A percentile compares a stretch with the other conserved stretches of the same genome.
Conservation (phyloP, 53 echinoderm and acorn worm genomes). For the Apostichopus leukothele region DNA sequence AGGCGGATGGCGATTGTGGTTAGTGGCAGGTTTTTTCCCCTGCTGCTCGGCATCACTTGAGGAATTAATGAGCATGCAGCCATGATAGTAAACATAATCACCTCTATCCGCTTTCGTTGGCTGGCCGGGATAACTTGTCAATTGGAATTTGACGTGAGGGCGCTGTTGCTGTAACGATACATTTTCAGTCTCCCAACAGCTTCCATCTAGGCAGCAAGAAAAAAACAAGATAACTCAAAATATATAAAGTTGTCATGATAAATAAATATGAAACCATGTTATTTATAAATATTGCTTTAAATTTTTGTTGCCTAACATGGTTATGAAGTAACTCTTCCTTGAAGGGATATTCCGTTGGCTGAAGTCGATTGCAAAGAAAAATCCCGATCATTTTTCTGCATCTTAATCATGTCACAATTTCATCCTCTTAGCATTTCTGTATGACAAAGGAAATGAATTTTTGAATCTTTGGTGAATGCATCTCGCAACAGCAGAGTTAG, state of each 20-base stretch:
- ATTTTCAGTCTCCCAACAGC: neutral
- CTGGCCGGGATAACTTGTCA: neutral
- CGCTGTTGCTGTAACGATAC: constrained; percentile 19
- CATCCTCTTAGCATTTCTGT: too few species aligned
- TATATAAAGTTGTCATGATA: neutral
- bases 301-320: too few species aligned
- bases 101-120: constrained; percentile 55
- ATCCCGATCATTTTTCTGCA: too few species aligned
- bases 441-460: too few species aligned
- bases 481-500: too few species aligned
- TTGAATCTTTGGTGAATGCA: too few species aligned
- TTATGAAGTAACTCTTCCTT: too few species aligned
- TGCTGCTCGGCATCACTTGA: constrained; percentile 61
- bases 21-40: constrained; percentile 2
- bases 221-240: neutral
- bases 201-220: neutral
- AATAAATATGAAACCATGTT: too few species aligned
- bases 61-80: constrained; percentile 76
- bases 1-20: neutral
- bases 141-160: constrained; percentile 30
- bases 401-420: too few species aligned
- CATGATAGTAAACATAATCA: constrained; percentile 92
- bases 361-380: too few species aligned
- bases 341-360: neutral
- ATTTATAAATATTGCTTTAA: too few species aligned